Evolutionary conservation across 2,888 invertebrate genomes (phyloP).

Genomic region (Abrostola tripartita): DNA sequence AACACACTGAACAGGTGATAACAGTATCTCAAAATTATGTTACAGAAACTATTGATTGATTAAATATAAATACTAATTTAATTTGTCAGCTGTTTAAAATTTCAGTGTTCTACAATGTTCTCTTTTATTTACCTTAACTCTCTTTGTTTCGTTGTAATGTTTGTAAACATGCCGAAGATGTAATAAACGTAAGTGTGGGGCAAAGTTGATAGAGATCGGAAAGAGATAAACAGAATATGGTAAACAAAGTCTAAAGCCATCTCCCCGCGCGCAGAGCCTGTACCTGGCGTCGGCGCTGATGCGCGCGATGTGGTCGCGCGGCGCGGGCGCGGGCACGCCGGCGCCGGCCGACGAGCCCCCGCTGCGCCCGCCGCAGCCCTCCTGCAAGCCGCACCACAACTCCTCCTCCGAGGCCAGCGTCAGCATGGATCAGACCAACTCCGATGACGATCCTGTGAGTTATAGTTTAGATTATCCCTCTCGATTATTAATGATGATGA

Average conservation of each 20-base stretch:
- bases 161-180: too few relatives aligned
- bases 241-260: not conserved
- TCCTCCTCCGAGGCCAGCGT: slow-evolving; percentile 94
- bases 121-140: too few relatives aligned
- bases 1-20: slow-evolving; percentile 95
- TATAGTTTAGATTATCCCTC: too few relatives aligned
- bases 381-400: slow-evolving; percentile 83
- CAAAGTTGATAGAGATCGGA: too few relatives aligned
- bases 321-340: slow-evolving; percentile 68
- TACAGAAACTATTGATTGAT: too few relatives aligned
- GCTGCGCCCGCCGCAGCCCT: slow-evolving; percentile 85
- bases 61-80: too few relatives aligned
- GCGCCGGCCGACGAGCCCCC: slow-evolving; percentile 78
- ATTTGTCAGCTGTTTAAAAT: too few relatives aligned
- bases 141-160: too few relatives aligned
- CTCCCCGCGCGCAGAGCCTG: slow-evolving; percentile 89
- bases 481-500: too few relatives aligned
- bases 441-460: slow-evolving; percentile 91
- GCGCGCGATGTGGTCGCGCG: slow-evolving; percentile 97
- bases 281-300: slow-evolving; percentile 96
- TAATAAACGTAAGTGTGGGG: too few relatives aligned
- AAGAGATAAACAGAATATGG: too few relatives aligned
- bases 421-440: slow-evolving; percentile 94
- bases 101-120: too few relatives aligned
- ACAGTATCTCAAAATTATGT: not conserved